Conservation (phyloP, 2,797 vertebrate genomes). For the Melanotaenia parkinsoni region DNA sequence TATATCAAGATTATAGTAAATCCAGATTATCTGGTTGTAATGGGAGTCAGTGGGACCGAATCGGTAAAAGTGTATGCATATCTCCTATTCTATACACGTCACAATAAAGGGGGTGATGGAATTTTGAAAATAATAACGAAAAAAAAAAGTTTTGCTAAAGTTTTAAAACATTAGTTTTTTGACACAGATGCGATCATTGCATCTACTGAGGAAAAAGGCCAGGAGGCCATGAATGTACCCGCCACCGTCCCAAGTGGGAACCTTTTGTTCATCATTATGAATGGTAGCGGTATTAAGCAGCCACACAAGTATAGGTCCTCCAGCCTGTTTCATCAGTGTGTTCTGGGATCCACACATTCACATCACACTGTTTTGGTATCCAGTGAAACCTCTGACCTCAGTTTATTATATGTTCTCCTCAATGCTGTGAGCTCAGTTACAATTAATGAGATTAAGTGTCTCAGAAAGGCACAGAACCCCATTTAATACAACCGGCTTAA, state of each 20-base stretch:
- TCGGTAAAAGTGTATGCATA: too few relatives aligned
- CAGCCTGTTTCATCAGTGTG: constrained; percentile 20
- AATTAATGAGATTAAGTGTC: constrained; percentile 58
- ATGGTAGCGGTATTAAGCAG: constrained; percentile 11
- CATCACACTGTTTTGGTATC: neutral
- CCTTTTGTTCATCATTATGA: constrained; percentile 16
- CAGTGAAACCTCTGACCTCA: constrained; percentile 48
- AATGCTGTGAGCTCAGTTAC: constrained; percentile 54
- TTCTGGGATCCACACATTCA: constrained; percentile 18
- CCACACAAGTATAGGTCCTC: constrained; percentile 23
- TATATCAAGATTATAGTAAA: too few relatives aligned
- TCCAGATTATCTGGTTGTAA: neutral
- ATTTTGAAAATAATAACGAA: neutral
- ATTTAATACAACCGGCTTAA: constrained; percentile 38
- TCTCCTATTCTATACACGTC: too few relatives aligned
- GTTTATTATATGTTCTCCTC: constrained; percentile 38
- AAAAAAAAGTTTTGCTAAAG: too few relatives aligned
- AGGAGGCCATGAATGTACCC: neutral
- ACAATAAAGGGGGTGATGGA: neutral
- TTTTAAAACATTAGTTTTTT: neutral
- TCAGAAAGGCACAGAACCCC: constrained; percentile 33
- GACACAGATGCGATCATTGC: neutral
- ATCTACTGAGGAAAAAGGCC: neutral
- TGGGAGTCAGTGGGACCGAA: neutral
- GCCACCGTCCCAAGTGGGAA: neutral